phyloP scores from a whole-genome alignment of 2,888 invertebrate genomes.

The Acrocyrtus sp. region DNA sequence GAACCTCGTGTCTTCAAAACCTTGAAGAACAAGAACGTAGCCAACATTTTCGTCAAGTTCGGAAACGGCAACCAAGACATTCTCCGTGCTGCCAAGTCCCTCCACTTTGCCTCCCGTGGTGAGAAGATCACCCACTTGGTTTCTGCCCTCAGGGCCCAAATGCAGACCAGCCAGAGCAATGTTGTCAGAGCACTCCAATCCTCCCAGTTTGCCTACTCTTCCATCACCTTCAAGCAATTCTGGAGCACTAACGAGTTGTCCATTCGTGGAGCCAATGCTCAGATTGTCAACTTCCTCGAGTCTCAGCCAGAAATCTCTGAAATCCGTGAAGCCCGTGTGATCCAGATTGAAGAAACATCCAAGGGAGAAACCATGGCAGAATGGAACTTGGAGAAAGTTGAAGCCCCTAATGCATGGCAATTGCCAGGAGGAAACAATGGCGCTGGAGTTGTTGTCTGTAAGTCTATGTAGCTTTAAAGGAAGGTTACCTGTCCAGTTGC shows the following conservation, averaged over 20 bases:
- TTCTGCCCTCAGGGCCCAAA: neutral
- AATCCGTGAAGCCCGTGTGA: constrained; percentile 15
- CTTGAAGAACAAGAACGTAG: neutral
- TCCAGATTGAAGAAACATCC: neutral
- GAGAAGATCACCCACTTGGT: constrained; percentile 4
- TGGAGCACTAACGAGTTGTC: constrained; percentile 32
- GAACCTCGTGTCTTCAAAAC: neutral
- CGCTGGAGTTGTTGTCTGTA: constrained; percentile 15
- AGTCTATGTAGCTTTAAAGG: neutral
- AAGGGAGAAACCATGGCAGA: no score
- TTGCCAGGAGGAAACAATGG: constrained; percentile 45
- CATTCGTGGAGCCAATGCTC: constrained; percentile 2
- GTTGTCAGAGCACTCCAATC: neutral
- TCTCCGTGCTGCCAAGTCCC: neutral
- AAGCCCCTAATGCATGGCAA: constrained; percentile 31
- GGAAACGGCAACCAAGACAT: constrained; percentile 1
- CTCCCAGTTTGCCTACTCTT: neutral
- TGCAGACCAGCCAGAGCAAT: constrained; percentile 3
- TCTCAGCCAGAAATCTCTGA: constrained; percentile 5
- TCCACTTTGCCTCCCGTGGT: constrained; percentile 1
- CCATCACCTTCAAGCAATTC: neutral
- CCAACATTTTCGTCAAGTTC: constrained; percentile 26
- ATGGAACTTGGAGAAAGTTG: constrained; percentile 31
- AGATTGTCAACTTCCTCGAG: constrained; percentile 8
- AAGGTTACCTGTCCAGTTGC: neutral